Conservation (phyloP, 2,113 vertebrate species). For the Kryptolebias marmoratus region DNA sequence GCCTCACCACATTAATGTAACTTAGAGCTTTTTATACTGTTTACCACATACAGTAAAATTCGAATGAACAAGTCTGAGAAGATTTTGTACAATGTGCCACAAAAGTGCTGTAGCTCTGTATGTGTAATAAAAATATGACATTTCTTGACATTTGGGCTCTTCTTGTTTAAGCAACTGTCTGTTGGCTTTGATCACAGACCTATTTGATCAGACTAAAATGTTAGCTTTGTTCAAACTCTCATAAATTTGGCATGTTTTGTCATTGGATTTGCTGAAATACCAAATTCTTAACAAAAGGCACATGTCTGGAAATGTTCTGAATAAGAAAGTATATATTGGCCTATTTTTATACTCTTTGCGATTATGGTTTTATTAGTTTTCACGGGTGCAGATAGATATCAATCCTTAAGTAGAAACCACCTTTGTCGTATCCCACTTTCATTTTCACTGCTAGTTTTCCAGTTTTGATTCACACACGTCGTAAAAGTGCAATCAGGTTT, state of each 20-base stretch:
- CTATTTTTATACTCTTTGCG: conserved; percentile 3
- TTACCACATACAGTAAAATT: too few relatives aligned
- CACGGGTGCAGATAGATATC: conserved; percentile 13
- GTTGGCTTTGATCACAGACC: conserved; percentile 28
- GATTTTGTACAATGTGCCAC: too few relatives aligned
- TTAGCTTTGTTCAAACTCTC: conserved; percentile 29
- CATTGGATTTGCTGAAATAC: conserved; percentile 23
- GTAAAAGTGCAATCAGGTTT: conserved; percentile 55
- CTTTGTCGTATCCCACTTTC: neutral
- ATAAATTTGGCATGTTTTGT: conserved; percentile 12
- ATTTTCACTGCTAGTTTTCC: conserved; percentile 41
- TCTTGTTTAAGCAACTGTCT: conserved; percentile 24
- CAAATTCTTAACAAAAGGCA: neutral
- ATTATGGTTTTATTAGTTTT: conserved; percentile 18
- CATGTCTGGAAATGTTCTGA: neutral
- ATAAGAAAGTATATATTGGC: neutral
- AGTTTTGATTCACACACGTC: conserved; percentile 42
- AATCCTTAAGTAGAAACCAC: conserved; percentile 3
- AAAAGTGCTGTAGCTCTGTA: neutral
- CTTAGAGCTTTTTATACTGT: too few relatives aligned
- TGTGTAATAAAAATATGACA: conserved; percentile 23
- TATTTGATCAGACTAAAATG: conserved; percentile 26
- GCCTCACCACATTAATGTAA: too few relatives aligned
- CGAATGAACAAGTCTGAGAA: too few relatives aligned
- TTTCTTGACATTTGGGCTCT: conserved; percentile 49